Evolutionary conservation across 2,888 invertebrate species (phyloP), one percentile per base, ranked within the genome.

Genomic region (Papilio demoleus): DNA sequence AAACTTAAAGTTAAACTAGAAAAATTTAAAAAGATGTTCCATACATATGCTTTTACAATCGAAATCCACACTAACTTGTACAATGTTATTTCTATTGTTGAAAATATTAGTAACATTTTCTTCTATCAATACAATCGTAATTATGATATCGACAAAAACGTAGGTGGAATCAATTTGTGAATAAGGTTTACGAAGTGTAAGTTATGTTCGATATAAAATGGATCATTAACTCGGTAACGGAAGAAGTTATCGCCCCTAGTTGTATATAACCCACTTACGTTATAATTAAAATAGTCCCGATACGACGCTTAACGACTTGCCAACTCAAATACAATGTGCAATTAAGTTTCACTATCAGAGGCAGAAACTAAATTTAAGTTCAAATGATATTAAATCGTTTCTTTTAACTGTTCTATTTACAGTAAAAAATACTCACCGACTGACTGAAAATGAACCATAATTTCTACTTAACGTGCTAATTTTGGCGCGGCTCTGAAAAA

Each of bases 171-270:
- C 53, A 56, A 56, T 56, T 56, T 56, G 27, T 56, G 53, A 56
- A 56, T 56, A 56, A 56, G 31, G 53, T 56, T 56, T 56, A 56
- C 53, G 53, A 56, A 56, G 53, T 56, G 53, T 56, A 56, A 56
- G 53, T 56, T 56, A 56, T 31, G 27, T 56, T n/a, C 53, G 53
- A 56, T 56, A 56, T 56, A 56, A 56, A 56, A 56, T 9, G 53
- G 53, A 56, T 56, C 53, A 56, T 56, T 56, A 56, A 56, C 17
- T 56, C 17, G 31, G 53, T 31, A 56, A 56, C 53, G 53, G 53
- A 56, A 56, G 53, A 56, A 56, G 53, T 56, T 56, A 56, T 56
- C 53, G 53, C 53, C 53, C 14, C 53, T 56, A 56, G 31, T 56
- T 31, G 31, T 31, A 56, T 53, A 53, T 56, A 56, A 56, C 53